Evolutionary conservation across 53 echinoderm and acorn worm species (phyloP), one percentile per base, ranked within the genome.

Genomic region (Echinometra lucunter): DNA sequence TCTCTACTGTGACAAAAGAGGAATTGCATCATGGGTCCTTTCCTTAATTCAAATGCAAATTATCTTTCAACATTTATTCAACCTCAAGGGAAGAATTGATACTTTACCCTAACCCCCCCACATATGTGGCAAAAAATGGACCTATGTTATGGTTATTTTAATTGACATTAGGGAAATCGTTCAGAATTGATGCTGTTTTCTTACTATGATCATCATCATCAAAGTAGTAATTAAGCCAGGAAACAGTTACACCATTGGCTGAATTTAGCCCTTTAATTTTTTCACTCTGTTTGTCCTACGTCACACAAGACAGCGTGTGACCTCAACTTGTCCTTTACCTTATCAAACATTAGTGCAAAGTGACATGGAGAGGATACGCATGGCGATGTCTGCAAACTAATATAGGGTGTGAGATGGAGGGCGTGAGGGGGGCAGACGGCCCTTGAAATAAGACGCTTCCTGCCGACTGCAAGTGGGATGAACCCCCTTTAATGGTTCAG

Each of bases 361-460:
- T 28, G 85, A 85, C 85, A 85, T 13, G 13, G 85, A 85, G 85
- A 85, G 49, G 85, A 45, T 49, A 85, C 45, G 44, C 85, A 85
- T 30, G 10, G 28, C 49, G 45, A 85, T 85, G 27, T 49, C 49
- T 28, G 49, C 10, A 28, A 85, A 49, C 45, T 30, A 85, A 85
- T 49, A 47, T 85, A 47, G 85, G 85, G 85, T 47, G 49, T 49
- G 85, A 85, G 85, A 15, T 85, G 49, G 85, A 85, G 85, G 85
- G 85, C 85, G 85, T 85, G 85, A 85, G 85, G 85, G 81, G 85
- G 85, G 49, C 85, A 85, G 85, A 85, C 85, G 21, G 85, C 85
- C 49, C 47, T 85, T 49, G 49, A 85, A 85, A 85, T 85, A 85
- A 30, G 85, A 49, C 27, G 85, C 85, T 85, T 85, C 85, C 85